A percentile compares a stretch with the other conserved stretches of the same genome.
These are phyloP conservation scores for Ophion ventricosus DNA, from an alignment of 2,888 invertebrate species.

Conservation along the genomic window DNA sequence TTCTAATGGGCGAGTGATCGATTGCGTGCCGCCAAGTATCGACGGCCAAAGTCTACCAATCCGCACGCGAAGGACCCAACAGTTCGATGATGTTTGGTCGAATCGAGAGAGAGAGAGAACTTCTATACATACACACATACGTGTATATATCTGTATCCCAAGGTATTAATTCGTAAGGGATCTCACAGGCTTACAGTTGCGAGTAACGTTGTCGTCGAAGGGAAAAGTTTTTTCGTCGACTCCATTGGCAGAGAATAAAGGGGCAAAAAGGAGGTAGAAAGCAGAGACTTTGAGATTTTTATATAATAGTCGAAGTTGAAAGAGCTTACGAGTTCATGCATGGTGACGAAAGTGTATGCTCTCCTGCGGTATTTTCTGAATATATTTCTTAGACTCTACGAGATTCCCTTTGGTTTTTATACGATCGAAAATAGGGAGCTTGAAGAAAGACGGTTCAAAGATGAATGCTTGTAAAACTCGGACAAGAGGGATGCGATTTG, in stretches of 20 bases:
- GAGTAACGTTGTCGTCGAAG: conserved; percentile 6
- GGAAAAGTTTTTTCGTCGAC: conserved; percentile 22
- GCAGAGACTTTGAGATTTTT: conserved; percentile 18
- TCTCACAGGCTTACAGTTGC: conserved; percentile 31
- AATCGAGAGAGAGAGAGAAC: conserved; percentile 26
- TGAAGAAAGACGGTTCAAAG: no score
- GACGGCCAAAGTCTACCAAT: conserved; percentile 48
- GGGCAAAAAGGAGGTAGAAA: background rate
- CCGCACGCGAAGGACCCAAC: conserved; percentile 1
- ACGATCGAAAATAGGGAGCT: background rate
- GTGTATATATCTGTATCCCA: conserved; percentile 5
- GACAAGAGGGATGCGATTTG: no score
- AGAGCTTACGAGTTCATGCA: conserved; percentile 11
- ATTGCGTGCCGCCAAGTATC: conserved; percentile 64
- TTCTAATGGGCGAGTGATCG: conserved; percentile 70
- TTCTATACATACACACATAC: background rate
- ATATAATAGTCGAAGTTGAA: conserved; percentile 19
- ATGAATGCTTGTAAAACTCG: no score
- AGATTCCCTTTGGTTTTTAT: background rate
- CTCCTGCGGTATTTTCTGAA: background rate
- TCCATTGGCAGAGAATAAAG: background rate
- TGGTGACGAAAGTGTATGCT: background rate
- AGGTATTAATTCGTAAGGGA: conserved; percentile 59
- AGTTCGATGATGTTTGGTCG: conserved; percentile 17
- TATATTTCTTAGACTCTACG: conserved; percentile 3